Conservation (phyloP, 2,888 invertebrate species). For the Drosophila conformis region DNA sequence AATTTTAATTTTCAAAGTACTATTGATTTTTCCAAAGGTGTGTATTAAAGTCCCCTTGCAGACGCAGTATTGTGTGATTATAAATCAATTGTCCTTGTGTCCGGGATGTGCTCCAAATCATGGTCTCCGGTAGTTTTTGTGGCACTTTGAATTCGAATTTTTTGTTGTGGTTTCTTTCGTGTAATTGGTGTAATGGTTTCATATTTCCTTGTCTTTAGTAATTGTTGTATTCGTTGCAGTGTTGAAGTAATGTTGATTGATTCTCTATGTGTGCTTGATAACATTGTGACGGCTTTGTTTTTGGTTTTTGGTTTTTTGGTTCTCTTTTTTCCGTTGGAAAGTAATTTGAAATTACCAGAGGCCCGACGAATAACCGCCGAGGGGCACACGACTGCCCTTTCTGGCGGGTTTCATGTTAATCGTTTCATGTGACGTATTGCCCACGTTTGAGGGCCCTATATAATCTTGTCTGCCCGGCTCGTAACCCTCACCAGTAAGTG, state of each 20-base stretch:
- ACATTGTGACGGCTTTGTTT: neutral
- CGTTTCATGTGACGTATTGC: neutral
- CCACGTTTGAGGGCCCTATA: neutral
- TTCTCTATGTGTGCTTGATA: neutral
- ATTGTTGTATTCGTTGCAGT: neutral
- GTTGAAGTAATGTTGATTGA: neutral
- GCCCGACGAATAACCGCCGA: constrained; percentile 22
- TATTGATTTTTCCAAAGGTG: neutral
- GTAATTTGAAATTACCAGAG: constrained; percentile 11
- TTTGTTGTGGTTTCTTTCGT: neutral
- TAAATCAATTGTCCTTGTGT: neutral
- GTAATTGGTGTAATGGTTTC: neutral
- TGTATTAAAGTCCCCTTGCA: neutral
- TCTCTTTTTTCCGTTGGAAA: neutral
- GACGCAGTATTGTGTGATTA: neutral
- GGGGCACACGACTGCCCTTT: neutral
- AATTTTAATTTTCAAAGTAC: neutral
- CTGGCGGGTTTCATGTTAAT: neutral
- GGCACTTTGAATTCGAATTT: neutral
- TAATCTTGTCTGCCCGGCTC: constrained; percentile 11
- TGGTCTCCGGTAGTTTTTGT: too few species aligned
- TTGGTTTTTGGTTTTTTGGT: too few species aligned
- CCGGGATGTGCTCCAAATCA: neutral
- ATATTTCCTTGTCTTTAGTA: neutral
- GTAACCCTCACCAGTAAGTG: constrained; percentile 28